Base-by-base conservation (phyloP, 2,797 vertebrate genomes). In the Botia almorhae region DNA sequence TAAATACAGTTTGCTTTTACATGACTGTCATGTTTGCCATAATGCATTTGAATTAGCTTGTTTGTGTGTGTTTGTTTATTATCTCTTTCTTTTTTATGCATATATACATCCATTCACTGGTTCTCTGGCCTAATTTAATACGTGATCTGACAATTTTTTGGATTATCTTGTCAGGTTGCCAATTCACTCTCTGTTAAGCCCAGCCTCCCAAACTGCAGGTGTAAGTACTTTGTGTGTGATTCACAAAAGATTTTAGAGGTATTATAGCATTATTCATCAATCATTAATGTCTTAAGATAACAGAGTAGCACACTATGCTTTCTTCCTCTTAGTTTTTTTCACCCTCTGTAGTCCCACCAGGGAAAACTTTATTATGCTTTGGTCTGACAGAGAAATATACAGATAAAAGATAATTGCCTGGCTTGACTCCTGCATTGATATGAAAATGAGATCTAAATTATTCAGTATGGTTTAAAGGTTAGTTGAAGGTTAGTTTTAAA, bases 331-430 rank as follows among this genome's bases (percentile, higher is more conserved):
- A 7, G 36, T 73, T 81, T 83, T 50, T 68, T 83, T 87, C 89
- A 87, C 88, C 75, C 79, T 69, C 61, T 83, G 78, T 51, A 77
- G 85, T 87, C 89, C 90, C 93, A 88, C 94, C 91, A 90, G 96
- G 96, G 96, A 95, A 94, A 95, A 94, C 94, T 95, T 95, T 94
- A 96, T 96, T 95, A 94, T 96, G 94, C 95, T 93, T 95, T 89
- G 92, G 94, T 94, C 95, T 92, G 93, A 97, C 94, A 95, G 95
- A 94, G 96, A 96, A 95, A 95, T 95, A 94, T 95, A 96, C 95
- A 96, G 96, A 97, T 97, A 96, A 97, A 98, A 97, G 96, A 98
- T 98, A 97, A 98, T 98, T 98, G 96, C 96, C 95, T 96, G 95
- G 94, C 96, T 96, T 95, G 96, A 96, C 96, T 97, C 93, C 93